phyloP scores from a whole-genome alignment of 2,888 invertebrate genomes.

The Polyommatus icarus region DNA sequence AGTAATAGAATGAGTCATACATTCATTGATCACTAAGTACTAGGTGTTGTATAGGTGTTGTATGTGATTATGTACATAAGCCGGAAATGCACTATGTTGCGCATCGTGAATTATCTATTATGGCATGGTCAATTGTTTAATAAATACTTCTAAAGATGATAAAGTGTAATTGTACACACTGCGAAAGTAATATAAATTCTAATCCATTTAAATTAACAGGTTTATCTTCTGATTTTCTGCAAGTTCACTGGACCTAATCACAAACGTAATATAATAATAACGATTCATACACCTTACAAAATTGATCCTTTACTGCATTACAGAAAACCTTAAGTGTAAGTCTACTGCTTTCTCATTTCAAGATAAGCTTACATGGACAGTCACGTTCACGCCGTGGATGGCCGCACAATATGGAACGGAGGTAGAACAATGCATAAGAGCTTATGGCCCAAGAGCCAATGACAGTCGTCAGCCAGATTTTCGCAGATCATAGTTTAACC shows the following conservation, averaged over 20 bases:
- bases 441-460: too few relatives aligned
- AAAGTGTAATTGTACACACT: not conserved
- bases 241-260: too few relatives aligned
- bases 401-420: too few relatives aligned
- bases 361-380: not conserved
- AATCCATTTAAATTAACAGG: too few relatives aligned
- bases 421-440: too few relatives aligned
- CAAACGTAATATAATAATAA: too few relatives aligned
- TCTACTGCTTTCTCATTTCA: not conserved
- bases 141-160: not conserved
- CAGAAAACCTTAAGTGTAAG: too few relatives aligned
- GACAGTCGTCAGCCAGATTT: too few relatives aligned
- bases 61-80: not conserved
- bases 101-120: not conserved
- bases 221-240: too few relatives aligned
- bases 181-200: not conserved
- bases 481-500: too few relatives aligned
- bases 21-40: constrained; percentile 12
- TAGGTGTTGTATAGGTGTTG: not conserved
- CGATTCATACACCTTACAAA: too few relatives aligned
- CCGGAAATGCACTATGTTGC: constrained; percentile 10
- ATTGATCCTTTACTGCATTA: too few relatives aligned
- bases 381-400: not conserved
- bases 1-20: not conserved
- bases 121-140: constrained; percentile 1